A percentile compares a stretch with the other conserved stretches of the same genome.
phyloP scores from a whole-genome alignment of 1,140 invertebrate species.

The Bombus superbus region DNA sequence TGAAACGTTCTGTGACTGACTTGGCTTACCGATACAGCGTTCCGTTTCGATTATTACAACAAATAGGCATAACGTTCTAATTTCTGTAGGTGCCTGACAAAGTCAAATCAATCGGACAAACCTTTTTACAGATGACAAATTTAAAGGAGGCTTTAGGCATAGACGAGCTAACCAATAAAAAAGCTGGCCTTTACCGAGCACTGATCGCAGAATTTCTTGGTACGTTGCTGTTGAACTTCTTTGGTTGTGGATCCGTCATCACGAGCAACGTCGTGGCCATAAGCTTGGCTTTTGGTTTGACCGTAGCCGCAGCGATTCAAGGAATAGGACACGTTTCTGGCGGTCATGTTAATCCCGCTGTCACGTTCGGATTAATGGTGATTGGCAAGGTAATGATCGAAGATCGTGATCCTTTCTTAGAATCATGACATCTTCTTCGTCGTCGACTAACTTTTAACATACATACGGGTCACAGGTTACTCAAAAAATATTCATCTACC shows the following conservation, averaged over 20 bases:
- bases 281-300: conserved; percentile 92
- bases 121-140: conserved; percentile 74
- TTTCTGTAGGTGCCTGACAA: not conserved
- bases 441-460: no score
- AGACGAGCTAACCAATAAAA: conserved; percentile 86
- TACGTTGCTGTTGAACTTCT: conserved; percentile 91
- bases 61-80: not conserved
- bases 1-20: not conserved
- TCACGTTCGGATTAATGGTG: conserved; percentile 90
- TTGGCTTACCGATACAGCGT: not conserved
- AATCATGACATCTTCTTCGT: no score
- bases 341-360: conserved; percentile 95
- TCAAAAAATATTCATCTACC: not conserved
- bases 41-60: conserved; percentile 12
- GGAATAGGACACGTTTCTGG: conserved; percentile 94
- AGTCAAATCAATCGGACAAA: not conserved
- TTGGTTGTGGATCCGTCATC: conserved; percentile 91
- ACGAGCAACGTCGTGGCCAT: conserved; percentile 89
- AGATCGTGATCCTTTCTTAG: no score
- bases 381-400: conserved; percentile 87
- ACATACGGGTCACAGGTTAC: no score
- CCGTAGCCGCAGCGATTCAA: conserved; percentile 91
- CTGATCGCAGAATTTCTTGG: conserved; percentile 93
- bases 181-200: conserved; percentile 86
- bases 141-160: conserved; percentile 86